Percentiles rank a stretch among this genome's conserved stretches.
Evolutionary conservation across 2,888 invertebrate species (phyloP).

Genomic region (Erannis defoliaria): DNA sequence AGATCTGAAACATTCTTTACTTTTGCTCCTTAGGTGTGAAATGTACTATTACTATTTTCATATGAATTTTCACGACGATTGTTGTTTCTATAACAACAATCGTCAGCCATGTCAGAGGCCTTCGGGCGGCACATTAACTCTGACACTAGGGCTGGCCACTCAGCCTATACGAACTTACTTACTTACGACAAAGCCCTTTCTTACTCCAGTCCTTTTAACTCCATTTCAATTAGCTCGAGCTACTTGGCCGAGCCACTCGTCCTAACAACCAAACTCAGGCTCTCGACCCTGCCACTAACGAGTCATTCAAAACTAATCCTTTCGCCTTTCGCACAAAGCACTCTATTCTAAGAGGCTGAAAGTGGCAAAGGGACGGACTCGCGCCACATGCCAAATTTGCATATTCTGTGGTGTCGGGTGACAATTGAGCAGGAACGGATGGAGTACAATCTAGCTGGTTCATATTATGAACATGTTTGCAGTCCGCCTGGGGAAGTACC

Average conservation of each 20-base stretch:
- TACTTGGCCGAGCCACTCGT: constrained; percentile 17
- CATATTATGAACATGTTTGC: not conserved
- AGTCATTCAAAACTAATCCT: constrained; percentile 46
- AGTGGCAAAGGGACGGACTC: constrained; percentile 9
- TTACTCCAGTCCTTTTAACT: not conserved
- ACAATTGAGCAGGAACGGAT: constrained; percentile 3
- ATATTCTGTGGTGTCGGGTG: constrained; percentile 21
- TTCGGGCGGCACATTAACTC: no score
- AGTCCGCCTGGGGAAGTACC: no score
- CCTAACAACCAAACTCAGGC: constrained; percentile 30
- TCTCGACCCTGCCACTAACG: constrained; percentile 54
- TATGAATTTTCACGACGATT: no score
- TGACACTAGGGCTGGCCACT: no score
- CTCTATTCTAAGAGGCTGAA: constrained; percentile 34
- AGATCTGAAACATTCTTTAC: no score
- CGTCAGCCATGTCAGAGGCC: no score
- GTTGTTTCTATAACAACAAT: no score
- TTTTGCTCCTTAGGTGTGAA: no score
- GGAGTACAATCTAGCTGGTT: not conserved
- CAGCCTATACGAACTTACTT: no score
- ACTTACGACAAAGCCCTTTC: no score
- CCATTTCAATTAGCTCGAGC: not conserved
- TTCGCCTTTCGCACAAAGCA: constrained; percentile 43
- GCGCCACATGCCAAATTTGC: constrained; percentile 14
- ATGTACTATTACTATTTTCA: no score